Base-by-base conservation (phyloP, 2,113 vertebrate genomes). In the Sylvia atricapilla region DNA sequence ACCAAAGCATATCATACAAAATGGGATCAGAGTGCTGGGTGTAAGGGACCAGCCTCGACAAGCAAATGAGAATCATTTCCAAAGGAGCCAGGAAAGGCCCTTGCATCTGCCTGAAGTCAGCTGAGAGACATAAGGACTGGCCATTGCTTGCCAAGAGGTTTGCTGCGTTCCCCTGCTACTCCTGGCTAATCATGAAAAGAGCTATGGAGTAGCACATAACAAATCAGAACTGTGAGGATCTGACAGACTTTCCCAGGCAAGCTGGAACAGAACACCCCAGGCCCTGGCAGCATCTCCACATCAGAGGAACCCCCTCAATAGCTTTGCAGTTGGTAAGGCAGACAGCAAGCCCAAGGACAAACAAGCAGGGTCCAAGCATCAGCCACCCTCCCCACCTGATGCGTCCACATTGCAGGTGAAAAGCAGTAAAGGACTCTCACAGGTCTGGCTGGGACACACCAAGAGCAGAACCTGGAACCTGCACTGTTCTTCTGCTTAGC, bases 181-280 rank as follows among this genome's bases (percentile, higher is more conserved):
- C 68, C 63, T 77, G 25, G 68, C 46, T 37, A 23, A 37, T 44
- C 64, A 25, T 28, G 31, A 39, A 53, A 22, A 63, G 33, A 62
- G 20, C 58, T 22, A 27, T 0, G 0, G 44, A 93, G 53, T 1
- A 76, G 46, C 50, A 77, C 31, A 37, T 0, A 0, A 56, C 46
- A 82, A 35, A 37, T 43, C 35, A 69, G 62, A 55, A 72, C 59
- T 28, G 50, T 73, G 1, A 17, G 39, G 33, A 55, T 62, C 59
- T 47, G 30, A 24, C 49, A 76, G n/a, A 73, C 53, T 77, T 59
- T 35, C 55, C 46, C 53, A 86, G 55, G 31, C 15, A 33, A 62
- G 50, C 30, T 11, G 22, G 27, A 81, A 44, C 18, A 77, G 80
- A 60, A 72, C 33, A n/a, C 15, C 31, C 43, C 47, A 52, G 44